Percentiles rank a stretch among this genome's conserved stretches.
These are phyloP conservation scores for Myiotriccus ornatus DNA, from an alignment of 2,797 vertebrate species.

Conservation along the genomic window DNA sequence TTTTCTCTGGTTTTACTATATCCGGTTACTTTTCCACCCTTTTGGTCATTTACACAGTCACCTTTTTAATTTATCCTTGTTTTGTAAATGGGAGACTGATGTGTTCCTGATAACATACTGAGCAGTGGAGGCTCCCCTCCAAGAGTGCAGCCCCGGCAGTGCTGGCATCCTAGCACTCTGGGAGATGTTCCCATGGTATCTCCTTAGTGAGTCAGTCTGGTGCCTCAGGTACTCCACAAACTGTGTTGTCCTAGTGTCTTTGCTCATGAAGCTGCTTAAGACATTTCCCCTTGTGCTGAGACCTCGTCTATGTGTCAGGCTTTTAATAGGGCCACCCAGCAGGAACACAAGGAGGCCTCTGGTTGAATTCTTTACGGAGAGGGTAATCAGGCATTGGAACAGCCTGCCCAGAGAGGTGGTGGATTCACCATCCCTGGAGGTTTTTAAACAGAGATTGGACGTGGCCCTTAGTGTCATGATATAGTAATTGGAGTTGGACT, in stretches of 20 bases:
- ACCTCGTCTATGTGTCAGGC: rapidly evolving
- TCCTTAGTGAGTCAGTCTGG: neutral
- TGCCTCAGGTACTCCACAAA: neutral
- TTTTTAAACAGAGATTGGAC: too few relatives aligned
- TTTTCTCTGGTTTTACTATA: neutral
- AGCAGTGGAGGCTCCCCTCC: neutral
- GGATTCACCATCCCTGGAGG: too few relatives aligned
- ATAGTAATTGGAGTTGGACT: too few relatives aligned
- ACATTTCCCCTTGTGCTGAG: neutral
- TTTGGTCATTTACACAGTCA: neutral
- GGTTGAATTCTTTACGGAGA: too few relatives aligned
- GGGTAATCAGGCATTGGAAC: too few relatives aligned
- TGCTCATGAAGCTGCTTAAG: neutral
- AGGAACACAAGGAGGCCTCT: neutral
- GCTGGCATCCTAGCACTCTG: rapidly evolving
- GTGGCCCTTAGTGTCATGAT: too few relatives aligned
- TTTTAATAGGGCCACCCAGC: neutral
- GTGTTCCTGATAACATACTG: neutral
- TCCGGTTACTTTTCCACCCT: neutral
- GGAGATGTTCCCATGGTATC: neutral
- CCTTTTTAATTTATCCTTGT: neutral
- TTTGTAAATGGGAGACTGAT: neutral
- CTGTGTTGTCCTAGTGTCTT: rapidly evolving
- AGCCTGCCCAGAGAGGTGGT: too few relatives aligned
- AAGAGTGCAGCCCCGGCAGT: rapidly evolving